These are phyloP conservation scores for Thumatha senex DNA, from an alignment of 2,888 invertebrate genomes.

Conservation along the genomic window DNA sequence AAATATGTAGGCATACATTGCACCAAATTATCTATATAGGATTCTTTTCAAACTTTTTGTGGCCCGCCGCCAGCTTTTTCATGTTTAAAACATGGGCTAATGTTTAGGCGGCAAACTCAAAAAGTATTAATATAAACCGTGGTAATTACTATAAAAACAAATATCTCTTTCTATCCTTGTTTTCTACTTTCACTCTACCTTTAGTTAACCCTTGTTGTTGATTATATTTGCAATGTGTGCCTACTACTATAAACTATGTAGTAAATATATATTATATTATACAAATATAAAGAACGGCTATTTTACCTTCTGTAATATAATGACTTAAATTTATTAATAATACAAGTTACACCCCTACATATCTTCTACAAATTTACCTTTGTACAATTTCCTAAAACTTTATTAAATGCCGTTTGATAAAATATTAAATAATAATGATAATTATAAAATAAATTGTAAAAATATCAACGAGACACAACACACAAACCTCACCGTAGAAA, in stretches of 20 bases:
- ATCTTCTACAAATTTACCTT: slow-evolving; percentile 34
- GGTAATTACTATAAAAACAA: too few species aligned
- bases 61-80: too few species aligned
- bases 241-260: not conserved
- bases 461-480: slow-evolving; percentile 21
- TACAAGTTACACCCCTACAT: slow-evolving; percentile 26
- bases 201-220: too few species aligned
- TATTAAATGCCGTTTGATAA: slow-evolving; percentile 18
- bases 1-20: not conserved
- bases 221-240: not conserved
- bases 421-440: slow-evolving; percentile 12
- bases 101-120: too few species aligned
- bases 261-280: not conserved
- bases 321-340: not conserved
- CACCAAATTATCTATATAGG: not conserved
- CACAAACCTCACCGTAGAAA: slow-evolving; percentile 25
- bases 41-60: too few species aligned
- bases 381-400: slow-evolving; percentile 27
- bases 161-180: too few species aligned
- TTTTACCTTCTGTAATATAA: not conserved
- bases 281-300: not conserved
- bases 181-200: too few species aligned
- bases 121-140: too few species aligned
- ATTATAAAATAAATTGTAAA: slow-evolving; percentile 11
- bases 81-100: too few species aligned